Conservation (phyloP, 2,797 vertebrate species). For the Pampus argenteus region DNA sequence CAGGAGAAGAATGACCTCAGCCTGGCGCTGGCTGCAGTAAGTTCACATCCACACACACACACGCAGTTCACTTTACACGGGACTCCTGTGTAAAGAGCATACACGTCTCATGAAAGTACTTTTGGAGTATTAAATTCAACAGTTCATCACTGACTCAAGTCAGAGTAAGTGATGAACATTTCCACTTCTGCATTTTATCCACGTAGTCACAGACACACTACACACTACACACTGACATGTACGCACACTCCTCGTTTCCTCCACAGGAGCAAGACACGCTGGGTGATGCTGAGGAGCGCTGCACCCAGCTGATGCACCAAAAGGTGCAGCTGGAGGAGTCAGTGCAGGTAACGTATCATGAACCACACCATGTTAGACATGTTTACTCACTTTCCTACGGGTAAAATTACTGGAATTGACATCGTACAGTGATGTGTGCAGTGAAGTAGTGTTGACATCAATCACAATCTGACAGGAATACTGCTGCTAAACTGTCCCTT, state of each 20-base stretch:
- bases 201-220: not conserved
- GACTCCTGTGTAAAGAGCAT: not conserved
- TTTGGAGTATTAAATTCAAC: not conserved
- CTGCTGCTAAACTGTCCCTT: not conserved
- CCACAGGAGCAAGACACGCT: conserved; percentile 80
- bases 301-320: conserved; percentile 80
- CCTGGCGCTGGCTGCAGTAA: conserved; percentile 77
- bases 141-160: not conserved
- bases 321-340: conserved; percentile 81
- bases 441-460: not conserved
- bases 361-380: no score
- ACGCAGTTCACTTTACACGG: not conserved
- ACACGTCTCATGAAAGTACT: not conserved
- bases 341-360: conserved; percentile 58
- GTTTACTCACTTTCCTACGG: not conserved
- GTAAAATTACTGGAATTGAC: no score
- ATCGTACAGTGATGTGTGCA: not conserved
- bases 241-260: not conserved
- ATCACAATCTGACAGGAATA: not conserved
- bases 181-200: not conserved
- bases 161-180: not conserved
- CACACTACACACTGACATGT: not conserved
- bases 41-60: conserved; percentile 3
- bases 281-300: conserved; percentile 79
- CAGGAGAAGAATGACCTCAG: conserved; percentile 83